phyloP scores from a whole-genome alignment of 1,140 invertebrate genomes.

The Hypsibius dujardini region DNA sequence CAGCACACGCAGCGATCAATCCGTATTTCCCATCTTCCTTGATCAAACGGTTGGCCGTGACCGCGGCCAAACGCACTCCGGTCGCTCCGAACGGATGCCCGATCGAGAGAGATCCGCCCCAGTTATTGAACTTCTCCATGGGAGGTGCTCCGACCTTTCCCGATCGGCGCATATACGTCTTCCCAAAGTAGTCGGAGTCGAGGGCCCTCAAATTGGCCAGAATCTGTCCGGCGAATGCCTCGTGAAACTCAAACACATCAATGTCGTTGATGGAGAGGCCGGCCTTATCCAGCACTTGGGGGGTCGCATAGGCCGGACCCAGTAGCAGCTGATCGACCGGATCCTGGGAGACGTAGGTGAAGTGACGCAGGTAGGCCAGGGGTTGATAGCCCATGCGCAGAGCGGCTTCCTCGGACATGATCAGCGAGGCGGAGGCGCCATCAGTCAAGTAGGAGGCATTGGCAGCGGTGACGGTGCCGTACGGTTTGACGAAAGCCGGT shows the following conservation, averaged over 20 bases:
- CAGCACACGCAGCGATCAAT: conserved; percentile 91
- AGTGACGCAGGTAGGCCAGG: conserved; percentile 46
- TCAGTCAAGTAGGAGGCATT: conserved; percentile 92
- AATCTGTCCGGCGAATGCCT: conserved; percentile 97
- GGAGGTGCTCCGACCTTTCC: conserved; percentile 68
- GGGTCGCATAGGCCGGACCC: conserved; percentile 72
- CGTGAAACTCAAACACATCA: conserved; percentile 95
- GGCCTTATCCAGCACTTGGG: conserved; percentile 65
- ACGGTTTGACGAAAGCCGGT: conserved; percentile 92
- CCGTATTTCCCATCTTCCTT: conserved; percentile 82
- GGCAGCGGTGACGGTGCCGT: conserved; percentile 91
- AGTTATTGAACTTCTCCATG: conserved; percentile 79
- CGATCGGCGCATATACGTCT: conserved; percentile 63
- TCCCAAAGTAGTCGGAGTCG: conserved; percentile 88
- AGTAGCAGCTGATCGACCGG: conserved; percentile 89
- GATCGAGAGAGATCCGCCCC: conserved; percentile 93
- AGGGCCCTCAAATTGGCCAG: conserved; percentile 89
- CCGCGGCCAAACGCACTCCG: conserved; percentile 56
- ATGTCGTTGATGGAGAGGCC: conserved; percentile 73
- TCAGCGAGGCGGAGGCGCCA: conserved; percentile 84
- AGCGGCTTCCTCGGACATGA: conserved; percentile 60
- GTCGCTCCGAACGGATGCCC: conserved; percentile 99
- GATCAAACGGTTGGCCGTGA: conserved; percentile 73
- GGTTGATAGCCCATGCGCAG: conserved; percentile 41
- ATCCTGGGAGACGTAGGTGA: conserved; percentile 86